Base-by-base conservation (phyloP, 2,113 vertebrate species). In the Tautogolabrus adspersus region DNA sequence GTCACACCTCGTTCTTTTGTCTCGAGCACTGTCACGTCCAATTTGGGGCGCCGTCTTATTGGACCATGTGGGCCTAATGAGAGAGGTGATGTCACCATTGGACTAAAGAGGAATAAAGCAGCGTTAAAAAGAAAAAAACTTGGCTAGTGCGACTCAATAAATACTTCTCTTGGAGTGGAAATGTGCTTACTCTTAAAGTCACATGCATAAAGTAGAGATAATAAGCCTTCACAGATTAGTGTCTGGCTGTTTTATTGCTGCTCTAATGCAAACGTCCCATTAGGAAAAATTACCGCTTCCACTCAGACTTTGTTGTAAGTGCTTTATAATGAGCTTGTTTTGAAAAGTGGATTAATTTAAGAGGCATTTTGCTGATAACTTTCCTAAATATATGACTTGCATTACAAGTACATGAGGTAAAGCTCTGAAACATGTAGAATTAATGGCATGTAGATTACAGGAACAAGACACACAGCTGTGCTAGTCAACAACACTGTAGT, bases 1-100 rank as follows among this genome's bases (percentile, higher is more conserved):
- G 69, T 87, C 84, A 82, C 85, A 89, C 89, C 87, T 90, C 71
- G 46, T 87, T 85, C 86, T 79, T 89, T 88, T 90, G 82, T 90
- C 79, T 79, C 19, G 13, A 54, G 30, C 8, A 5, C 55, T 38
- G 76, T 87, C 26, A 10, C 19, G 6, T 87, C 83, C 79, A 86
- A 57, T 78, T 85, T 65, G 60, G 30, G 62, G 61, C 44, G 3
- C 23, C 44, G 52, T 77, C 63, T 83, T 72, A 86, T 49, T 59
- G 79, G 82, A 56, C 82, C 66, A n/a, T 66, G 71, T 47, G 77
- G 88, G 61, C 75, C 44, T 87, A 80, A 80, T 85, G 73, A 85
- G 66, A n/a, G 37, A 46, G 51, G 40, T 91, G 87, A 93, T 87
- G 75, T 93, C 86, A 91, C 66, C 37, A 38, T 63, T 88, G 85